Percentiles rank a stretch among this genome's conserved stretches.
Conservation (phyloP, 2,797 vertebrate genomes). For the Fistularia tabacaria region DNA sequence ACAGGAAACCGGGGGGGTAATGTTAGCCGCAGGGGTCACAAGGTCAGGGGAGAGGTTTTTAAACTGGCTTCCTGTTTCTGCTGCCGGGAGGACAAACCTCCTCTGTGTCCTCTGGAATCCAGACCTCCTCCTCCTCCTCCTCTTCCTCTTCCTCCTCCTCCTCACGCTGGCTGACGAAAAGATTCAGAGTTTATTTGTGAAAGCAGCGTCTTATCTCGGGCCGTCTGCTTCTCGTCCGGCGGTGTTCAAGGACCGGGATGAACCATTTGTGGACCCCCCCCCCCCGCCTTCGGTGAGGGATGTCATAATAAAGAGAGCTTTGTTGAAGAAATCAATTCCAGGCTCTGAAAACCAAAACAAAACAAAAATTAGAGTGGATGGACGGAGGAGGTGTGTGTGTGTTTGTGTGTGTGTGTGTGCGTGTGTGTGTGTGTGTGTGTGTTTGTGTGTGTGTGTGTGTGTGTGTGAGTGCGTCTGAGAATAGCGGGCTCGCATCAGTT, state of each 20-base stretch:
- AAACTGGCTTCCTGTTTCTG: slow-evolving; percentile 76
- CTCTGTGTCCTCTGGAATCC: slow-evolving; percentile 50
- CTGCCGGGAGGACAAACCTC: slow-evolving; percentile 57
- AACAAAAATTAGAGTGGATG: no score
- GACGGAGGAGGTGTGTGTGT: no score
- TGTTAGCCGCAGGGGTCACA: slow-evolving; percentile 61
- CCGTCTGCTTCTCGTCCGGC: slow-evolving; percentile 20
- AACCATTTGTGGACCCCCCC: slow-evolving; percentile 5
- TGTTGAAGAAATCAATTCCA: no score
- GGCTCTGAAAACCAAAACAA: no score
- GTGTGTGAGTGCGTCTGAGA: no score
- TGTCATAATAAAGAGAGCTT: no score
- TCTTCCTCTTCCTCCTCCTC: slow-evolving; percentile 17
- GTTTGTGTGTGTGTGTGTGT: no score
- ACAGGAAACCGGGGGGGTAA: slow-evolving; percentile 52
- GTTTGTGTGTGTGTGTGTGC: no score
- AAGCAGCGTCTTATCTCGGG: neutral
- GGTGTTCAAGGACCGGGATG: slow-evolving; percentile 32
- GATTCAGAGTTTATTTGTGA: no score
- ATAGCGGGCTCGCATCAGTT: no score
- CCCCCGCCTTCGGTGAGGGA: no score
- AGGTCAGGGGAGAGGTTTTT: slow-evolving; percentile 65
- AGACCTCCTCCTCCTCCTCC: slow-evolving; percentile 36
- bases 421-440: no score
- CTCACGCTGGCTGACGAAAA: neutral